A percentile compares a stretch with the other conserved stretches of the same genome.
phyloP scores from a whole-genome alignment of 23 tunicate genomes.

The Diplosoma virens region DNA sequence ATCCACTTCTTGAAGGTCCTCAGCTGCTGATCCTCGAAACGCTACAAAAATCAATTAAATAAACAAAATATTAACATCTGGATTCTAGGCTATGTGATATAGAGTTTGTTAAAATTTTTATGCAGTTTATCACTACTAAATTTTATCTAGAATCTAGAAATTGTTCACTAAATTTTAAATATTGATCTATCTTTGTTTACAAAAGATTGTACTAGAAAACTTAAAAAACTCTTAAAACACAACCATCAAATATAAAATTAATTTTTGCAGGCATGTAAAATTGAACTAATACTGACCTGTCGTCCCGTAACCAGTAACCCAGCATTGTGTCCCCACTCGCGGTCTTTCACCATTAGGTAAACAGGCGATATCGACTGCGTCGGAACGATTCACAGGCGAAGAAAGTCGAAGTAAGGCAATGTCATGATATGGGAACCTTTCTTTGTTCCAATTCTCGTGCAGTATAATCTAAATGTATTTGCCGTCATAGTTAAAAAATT shows the following conservation, averaged over 20 bases:
- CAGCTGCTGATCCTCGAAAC: constrained; percentile 55
- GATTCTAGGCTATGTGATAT: too few species aligned
- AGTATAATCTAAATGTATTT: constrained; percentile 25
- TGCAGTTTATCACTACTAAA: too few species aligned
- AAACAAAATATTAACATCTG: neutral
- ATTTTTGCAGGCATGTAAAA: too few species aligned
- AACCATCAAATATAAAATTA: too few species aligned
- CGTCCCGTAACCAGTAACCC: constrained; percentile 66
- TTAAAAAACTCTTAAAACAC: too few species aligned
- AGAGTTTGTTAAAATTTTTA: too few species aligned
- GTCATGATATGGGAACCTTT: constrained; percentile 54
- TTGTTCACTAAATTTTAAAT: too few species aligned
- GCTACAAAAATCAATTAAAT: neutral
- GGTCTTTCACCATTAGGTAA: constrained; percentile 71
- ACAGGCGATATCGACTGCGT: constrained; percentile 24
- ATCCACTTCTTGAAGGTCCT: constrained; percentile 46
- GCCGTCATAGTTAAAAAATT: too few species aligned
- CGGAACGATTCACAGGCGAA: constrained; percentile 20
- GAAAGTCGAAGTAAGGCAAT: constrained; percentile 41
- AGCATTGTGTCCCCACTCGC: constrained; percentile 33
- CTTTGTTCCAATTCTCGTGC: constrained; percentile 45
- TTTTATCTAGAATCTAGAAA: too few species aligned
- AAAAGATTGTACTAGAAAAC: too few species aligned
- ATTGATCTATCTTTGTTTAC: too few species aligned
- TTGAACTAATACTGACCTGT: constrained; percentile 26